Evolutionary conservation across 2,113 vertebrate genomes (phyloP), one percentile per base, ranked within the genome.

Genomic region (Aptenodytes forsteri): DNA sequence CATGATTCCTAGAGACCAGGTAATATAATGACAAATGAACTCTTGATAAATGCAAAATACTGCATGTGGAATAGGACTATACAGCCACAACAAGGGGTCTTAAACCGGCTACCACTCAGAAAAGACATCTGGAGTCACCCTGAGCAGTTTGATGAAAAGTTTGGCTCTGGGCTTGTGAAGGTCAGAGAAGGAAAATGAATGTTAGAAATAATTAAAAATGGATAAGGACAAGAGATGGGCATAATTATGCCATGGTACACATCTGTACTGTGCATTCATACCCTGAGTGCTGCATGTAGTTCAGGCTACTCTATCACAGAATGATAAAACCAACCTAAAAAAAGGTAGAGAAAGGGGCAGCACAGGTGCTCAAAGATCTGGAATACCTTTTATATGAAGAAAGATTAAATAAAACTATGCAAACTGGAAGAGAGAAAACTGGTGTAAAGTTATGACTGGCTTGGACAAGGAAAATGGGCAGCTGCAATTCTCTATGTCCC

Each of bases 271-370:
- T 16, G 29, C 1, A 0, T 38, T 87, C 40, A 56, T 2, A 54
- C 3, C 6, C 14, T 0, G 1, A 81, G 10, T 30, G 30, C 23
- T 49, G 7, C 34, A 19, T 5, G 5, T 30, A 65, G 62, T 58
- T 70, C 69, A 58, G 25, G 19, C 54, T 72, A 58, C 29, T 83
- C 23, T 61, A 42, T 1, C 0, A 0, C 34, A 62, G 22, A 78
- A 66, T 32, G 23, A 36, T 52, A 71, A 89, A 83, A 44, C 29
- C 16, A 81, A 38, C 11, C 19, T 36, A 27, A 83, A 78, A 64
- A 64, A 46, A 32, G 2, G 7, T 7, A 61, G 12, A 66, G 50
- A 61, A 79, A 38, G 20, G 9, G 19, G 54, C 36, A 54, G 30
- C 64, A 72, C 6, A 69, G 29, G 69, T 62, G 49, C 9, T 52